Base-by-base conservation (phyloP, 1,140 invertebrate species). In the Drosophila aff. region DNA sequence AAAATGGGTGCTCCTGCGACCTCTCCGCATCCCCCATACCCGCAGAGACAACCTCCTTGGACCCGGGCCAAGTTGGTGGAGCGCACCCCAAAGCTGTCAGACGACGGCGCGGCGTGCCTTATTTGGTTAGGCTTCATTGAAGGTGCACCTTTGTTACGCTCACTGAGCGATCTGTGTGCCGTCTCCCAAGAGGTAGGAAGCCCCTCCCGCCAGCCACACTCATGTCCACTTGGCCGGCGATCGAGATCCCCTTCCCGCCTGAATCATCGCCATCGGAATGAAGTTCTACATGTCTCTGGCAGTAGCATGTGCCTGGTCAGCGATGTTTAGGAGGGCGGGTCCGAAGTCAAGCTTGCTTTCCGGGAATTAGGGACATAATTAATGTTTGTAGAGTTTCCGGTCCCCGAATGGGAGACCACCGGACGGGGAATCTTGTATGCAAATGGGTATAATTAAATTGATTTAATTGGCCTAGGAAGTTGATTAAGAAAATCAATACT, bases 131-230 rank as follows among this genome's bases (percentile, higher is more conserved):
- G 91, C 91, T 92, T 92, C 87, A 92, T 86, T 92, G 91, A 92
- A 92, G 91, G 91, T 92, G 91, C 91, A 92, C 91, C 91, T 92
- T 92, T 91, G 91, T 92, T 92, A 92, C 91, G 91, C 91, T 92
- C 87, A 84, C 75, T 91, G 89, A 91, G 77, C 85, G 85, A 90
- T 81, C 60, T 90, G 73, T 81, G 55, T 78, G 74, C 33, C 73
- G 68, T 61, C 69, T 73, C 38, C 47, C 33, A 73, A 41, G 40
- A 61, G 55, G 53, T 23, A 61, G 55, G 53, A 16, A 73, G 31
- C 44, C 28, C 58, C 44, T 65, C 36, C 43, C 36, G 36, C 50
- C 57, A 38, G 23, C 40, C 53, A 57, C 53, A 40, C 10, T 40
- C 5, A 4, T 40, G 53, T 57, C 36, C 53, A 57, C 36, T 57